Percentiles rank a stretch among this genome's conserved stretches.
phyloP scores from a whole-genome alignment of 2,797 vertebrate species.

The Tragelaphus eurycerus region DNA sequence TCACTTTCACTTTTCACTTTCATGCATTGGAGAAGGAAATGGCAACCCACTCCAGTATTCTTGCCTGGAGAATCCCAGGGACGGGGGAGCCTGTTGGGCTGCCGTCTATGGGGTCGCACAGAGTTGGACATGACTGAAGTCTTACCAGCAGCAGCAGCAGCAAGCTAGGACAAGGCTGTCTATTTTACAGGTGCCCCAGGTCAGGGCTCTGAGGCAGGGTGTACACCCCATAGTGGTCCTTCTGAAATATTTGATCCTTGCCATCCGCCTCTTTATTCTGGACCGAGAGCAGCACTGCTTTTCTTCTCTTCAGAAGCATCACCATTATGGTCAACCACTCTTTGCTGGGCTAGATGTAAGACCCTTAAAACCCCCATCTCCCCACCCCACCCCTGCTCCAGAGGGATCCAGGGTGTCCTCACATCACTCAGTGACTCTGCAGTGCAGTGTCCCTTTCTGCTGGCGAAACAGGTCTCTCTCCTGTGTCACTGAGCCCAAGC shows the following conservation, averaged over 20 bases:
- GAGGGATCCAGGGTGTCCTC: background rate
- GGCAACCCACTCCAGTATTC: no score
- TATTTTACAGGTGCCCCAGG: fast-evolving
- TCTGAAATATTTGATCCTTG: background rate
- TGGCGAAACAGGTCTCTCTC: background rate
- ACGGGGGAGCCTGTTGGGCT: no score
- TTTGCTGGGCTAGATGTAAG: background rate
- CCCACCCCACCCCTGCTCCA: background rate
- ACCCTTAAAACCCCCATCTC: background rate
- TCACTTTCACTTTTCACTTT: no score
- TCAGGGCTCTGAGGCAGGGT: background rate
- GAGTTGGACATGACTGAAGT: no score
- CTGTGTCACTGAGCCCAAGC: no score
- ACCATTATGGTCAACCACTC: background rate
- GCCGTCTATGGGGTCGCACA: no score
- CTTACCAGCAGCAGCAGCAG: no score
- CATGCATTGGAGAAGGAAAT: no score
- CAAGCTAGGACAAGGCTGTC: background rate
- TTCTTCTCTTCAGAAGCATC: background rate
- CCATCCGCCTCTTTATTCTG: background rate
- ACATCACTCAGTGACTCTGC: background rate
- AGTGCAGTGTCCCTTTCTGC: background rate
- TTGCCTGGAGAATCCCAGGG: no score
- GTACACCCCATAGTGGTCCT: background rate
- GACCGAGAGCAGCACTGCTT: background rate